Evolutionary conservation across 2,113 vertebrate genomes (phyloP).

Genomic region (Dascyllus trimaculatus): DNA sequence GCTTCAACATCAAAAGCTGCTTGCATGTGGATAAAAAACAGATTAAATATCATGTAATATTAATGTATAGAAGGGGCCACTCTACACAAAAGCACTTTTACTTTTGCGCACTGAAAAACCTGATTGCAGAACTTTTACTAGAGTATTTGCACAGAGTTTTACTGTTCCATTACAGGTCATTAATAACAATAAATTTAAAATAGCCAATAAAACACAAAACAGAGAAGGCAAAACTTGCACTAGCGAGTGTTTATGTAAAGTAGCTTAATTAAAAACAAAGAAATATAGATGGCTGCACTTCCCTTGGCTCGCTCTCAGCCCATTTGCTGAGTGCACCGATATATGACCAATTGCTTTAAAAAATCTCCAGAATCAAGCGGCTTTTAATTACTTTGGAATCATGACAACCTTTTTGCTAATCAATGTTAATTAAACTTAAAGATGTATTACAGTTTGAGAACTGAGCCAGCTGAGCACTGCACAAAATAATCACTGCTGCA

Average conservation of each 20-base stretch:
- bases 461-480: constrained; percentile 50
- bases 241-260: constrained; percentile 6
- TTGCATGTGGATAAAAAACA: no score
- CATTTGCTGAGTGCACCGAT: constrained; percentile 44
- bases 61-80: no score
- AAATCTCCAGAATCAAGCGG: constrained; percentile 38
- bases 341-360: constrained; percentile 51
- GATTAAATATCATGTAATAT: no score
- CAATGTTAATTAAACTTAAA: constrained; percentile 58
- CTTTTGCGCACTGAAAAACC: no score
- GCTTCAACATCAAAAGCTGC: no score
- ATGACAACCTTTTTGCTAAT: constrained; percentile 47
- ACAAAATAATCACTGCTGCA: constrained; percentile 35
- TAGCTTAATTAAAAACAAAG: background rate
- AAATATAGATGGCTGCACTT: constrained; percentile 19
- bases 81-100: no score
- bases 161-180: background rate
- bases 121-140: no score
- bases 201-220: background rate
- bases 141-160: background rate
- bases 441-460: constrained; percentile 50
- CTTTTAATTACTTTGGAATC: constrained; percentile 56
- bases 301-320: constrained; percentile 33
- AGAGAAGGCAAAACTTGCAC: background rate
- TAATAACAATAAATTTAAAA: background rate